Evolutionary conservation across 1,140 invertebrate genomes (phyloP), one percentile per base, ranked within the genome.

Genomic region (Eufriesea mexicana): DNA sequence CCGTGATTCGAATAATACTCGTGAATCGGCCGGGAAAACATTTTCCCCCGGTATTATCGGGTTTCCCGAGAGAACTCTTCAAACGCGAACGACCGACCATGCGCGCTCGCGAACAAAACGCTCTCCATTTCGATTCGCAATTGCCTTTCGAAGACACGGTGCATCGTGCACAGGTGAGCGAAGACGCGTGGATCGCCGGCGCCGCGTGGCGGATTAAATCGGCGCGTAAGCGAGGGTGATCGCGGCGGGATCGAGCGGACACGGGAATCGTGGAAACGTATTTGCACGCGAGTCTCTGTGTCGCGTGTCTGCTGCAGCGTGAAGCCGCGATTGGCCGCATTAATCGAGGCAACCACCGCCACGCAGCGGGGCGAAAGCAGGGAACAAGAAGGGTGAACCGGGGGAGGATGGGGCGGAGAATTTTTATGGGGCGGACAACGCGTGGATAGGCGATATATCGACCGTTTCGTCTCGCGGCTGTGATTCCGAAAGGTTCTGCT

Each of bases 21-120:
- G 35, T 35, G 73, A 80, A 80, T 80, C 70, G 49, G 35, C 47
- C 16, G 59, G 49, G 79, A 47, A 74, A 74, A 80, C 79, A 80
- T 80, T 80, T 80, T 80, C 55, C 79, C 47, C 57, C 49, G 49
- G 28, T 35, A 59, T 74, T 80, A 80, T 80, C 79, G 49, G 49
- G 49, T 74, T 80, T 74, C 74, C 70, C 79, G 23, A 74, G 70
- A 59, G 79, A 64, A 42, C 59, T 80, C 70, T 62, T 80, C 79
- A 55, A 66, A 73, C 79, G 74, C 23, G 35, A 18, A 14, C 59
- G 47, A 18, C n/a, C 51, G 47, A 14, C 45, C 16, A 18, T 28
- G 14, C 51, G 23, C 25, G 16, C 18, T 20, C 14, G 20, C 23
- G 57, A 25, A 25, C 57, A 54, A 80, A 64, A 64, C 49, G 51